Conservation (phyloP, 2,888 invertebrate species). For the Brachycybe producta region DNA sequence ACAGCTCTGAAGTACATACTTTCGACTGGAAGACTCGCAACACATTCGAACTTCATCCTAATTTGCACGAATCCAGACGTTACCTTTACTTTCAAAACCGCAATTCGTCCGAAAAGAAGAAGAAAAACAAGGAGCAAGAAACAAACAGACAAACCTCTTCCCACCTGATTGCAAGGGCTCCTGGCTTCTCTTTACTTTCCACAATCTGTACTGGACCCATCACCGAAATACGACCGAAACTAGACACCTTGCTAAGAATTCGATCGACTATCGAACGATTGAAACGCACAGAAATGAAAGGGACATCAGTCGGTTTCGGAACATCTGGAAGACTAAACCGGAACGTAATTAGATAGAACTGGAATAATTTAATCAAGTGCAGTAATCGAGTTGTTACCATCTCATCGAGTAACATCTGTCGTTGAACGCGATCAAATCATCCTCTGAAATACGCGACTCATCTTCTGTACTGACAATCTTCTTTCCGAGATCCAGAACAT, state of each 20-base stretch:
- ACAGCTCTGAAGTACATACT: not conserved
- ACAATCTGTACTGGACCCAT: slow-evolving; percentile 39
- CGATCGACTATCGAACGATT: not conserved
- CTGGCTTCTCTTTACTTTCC: slow-evolving; percentile 40
- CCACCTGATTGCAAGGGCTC: slow-evolving; percentile 43
- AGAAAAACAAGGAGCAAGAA: slow-evolving; percentile 4
- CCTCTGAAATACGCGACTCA: too few relatives aligned
- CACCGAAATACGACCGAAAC: slow-evolving; percentile 28
- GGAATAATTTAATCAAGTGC: not conserved
- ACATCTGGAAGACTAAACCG: not conserved
- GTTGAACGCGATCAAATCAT: too few relatives aligned
- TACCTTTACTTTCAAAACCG: too few relatives aligned
- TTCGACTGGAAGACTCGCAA: not conserved
- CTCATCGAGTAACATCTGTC: too few relatives aligned
- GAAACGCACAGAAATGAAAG: not conserved
- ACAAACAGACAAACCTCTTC: slow-evolving; percentile 32
- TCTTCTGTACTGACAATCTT: too few relatives aligned
- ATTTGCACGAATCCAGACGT: too few relatives aligned
- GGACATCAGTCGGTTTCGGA: not conserved
- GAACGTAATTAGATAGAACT: not conserved
- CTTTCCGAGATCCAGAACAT: too few relatives aligned
- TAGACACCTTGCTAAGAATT: not conserved
- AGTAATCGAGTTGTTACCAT: too few relatives aligned
- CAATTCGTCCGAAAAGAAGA: too few relatives aligned
- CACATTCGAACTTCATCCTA: not conserved